Evolutionary conservation across 1,140 invertebrate genomes (phyloP).

Genomic region (Lordiphosa mommai): DNA sequence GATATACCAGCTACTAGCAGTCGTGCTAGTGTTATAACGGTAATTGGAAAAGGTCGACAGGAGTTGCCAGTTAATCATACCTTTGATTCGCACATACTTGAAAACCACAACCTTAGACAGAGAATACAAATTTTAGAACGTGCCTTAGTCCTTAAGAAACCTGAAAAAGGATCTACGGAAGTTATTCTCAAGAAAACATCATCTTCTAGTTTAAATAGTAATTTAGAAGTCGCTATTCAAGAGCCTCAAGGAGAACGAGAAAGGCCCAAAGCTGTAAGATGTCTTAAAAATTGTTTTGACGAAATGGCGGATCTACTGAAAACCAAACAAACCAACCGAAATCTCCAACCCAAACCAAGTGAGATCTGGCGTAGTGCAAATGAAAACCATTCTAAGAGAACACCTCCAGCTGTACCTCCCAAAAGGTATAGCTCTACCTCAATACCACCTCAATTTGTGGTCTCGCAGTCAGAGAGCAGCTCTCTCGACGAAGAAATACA

Average conservation of each 20-base stretch:
- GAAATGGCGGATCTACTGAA: slow-evolving; percentile 3
- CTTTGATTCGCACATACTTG: no score
- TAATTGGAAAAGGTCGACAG: no score
- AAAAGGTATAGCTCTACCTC: not conserved
- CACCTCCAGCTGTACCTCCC: not conserved
- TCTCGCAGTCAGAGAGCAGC: not conserved
- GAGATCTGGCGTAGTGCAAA: not conserved
- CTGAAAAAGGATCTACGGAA: no score
- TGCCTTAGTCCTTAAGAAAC: no score
- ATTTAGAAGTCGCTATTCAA: not conserved
- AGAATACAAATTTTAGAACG: no score
- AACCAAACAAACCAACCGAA: not conserved
- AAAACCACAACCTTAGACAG: no score
- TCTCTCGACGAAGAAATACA: not conserved
- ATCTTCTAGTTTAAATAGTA: not conserved
- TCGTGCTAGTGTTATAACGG: no score
- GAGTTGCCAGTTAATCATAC: no score
- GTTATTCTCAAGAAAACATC: no score
- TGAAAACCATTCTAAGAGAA: no score
- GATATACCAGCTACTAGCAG: not conserved
- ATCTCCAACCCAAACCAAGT: not conserved
- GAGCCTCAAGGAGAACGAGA: not conserved
- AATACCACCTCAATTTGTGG: not conserved
- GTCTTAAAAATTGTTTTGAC: slow-evolving; percentile 12
- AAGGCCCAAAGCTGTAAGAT: not conserved